Evolutionary conservation across 2,888 invertebrate genomes (phyloP).

Genomic region (Plagiodera versicolora): DNA sequence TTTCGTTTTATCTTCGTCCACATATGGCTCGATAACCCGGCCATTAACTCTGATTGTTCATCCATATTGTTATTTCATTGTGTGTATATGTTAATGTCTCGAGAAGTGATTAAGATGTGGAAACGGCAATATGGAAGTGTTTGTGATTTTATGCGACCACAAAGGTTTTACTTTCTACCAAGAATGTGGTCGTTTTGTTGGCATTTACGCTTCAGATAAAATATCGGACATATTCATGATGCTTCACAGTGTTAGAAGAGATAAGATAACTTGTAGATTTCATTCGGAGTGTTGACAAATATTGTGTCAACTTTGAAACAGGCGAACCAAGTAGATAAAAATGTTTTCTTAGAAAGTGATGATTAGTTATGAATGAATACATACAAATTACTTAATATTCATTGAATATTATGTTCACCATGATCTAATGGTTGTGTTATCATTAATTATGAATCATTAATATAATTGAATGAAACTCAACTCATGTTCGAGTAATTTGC

Average conservation of each 20-base stretch:
- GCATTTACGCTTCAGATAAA: not conserved
- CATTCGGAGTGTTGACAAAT: too few relatives aligned
- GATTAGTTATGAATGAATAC: not conserved
- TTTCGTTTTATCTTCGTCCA: constrained; percentile 50
- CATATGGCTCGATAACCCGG: constrained; percentile 49
- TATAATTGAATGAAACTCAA: constrained; percentile 7
- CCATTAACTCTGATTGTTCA: constrained; percentile 46
- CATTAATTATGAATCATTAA: not conserved
- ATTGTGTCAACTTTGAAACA: too few relatives aligned
- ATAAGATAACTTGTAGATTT: too few relatives aligned
- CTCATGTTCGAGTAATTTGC: not conserved
- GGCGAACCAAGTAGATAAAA: too few relatives aligned
- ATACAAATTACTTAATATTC: not conserved
- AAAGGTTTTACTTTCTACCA: constrained; percentile 11
- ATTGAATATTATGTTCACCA: not conserved
- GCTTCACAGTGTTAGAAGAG: too few relatives aligned
- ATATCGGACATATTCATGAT: too few relatives aligned
- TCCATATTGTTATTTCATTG: constrained; percentile 27
- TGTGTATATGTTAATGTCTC: constrained; percentile 22
- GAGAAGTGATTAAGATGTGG: constrained; percentile 23
- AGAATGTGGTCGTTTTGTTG: too few relatives aligned
- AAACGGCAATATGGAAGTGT: constrained; percentile 13
- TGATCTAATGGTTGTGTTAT: not conserved
- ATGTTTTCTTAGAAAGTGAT: not conserved
- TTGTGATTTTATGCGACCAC: constrained; percentile 12